phyloP scores from a whole-genome alignment of 2,888 invertebrate genomes.

The Papilio gigon region DNA sequence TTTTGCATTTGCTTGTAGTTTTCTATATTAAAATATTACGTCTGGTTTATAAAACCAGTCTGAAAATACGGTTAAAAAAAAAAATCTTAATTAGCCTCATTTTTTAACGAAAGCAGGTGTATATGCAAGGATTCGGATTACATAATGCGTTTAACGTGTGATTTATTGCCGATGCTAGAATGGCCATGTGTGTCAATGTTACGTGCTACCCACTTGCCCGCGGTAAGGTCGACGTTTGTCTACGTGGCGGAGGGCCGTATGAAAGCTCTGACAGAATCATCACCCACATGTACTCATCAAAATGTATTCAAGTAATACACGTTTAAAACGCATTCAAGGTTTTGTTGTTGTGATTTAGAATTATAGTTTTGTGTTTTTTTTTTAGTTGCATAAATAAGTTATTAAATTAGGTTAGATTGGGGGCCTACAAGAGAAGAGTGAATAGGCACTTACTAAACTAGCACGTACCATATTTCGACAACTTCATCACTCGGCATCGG shows the following conservation, averaged over 20 bases:
- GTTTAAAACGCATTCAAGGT: constrained; percentile 14
- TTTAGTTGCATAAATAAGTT: neutral
- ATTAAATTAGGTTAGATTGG: too few relatives aligned
- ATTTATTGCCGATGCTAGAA: constrained; percentile 50
- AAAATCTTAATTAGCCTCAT: constrained; percentile 15
- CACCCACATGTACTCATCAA: constrained; percentile 38
- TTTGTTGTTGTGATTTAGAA: neutral
- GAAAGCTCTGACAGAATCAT: constrained; percentile 56
- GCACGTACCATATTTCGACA: too few relatives aligned
- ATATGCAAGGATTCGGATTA: constrained; percentile 32
- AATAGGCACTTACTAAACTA: too few relatives aligned
- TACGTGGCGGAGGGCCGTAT: constrained; percentile 46
- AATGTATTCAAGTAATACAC: constrained; percentile 1
- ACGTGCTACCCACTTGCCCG: constrained; percentile 63
- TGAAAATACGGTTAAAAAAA: constrained; percentile 2
- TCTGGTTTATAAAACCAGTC: neutral
- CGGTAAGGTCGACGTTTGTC: constrained; percentile 65
- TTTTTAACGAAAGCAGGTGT: constrained; percentile 10
- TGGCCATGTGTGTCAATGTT: constrained; percentile 77
- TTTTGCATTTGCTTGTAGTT: neutral
- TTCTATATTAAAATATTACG: neutral
- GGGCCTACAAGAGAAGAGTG: too few relatives aligned
- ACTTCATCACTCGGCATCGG: neutral
- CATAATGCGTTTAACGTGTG: constrained; percentile 25
- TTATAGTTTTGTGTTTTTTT: neutral